Base-by-base conservation (phyloP, 2,888 invertebrate genomes). In the Hypercompe scribonia region DNA sequence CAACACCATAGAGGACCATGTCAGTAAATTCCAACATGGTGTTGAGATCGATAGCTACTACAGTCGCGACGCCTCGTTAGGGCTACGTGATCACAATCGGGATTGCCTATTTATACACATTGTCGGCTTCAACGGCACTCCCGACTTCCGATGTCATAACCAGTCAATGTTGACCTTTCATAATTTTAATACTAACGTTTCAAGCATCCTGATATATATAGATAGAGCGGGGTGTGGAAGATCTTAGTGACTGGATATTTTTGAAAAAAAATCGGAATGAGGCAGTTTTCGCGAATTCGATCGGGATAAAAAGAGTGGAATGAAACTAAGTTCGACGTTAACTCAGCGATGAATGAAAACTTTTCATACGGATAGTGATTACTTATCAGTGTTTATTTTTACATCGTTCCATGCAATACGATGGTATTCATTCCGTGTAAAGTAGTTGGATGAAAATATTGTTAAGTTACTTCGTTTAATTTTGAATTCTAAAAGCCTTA, bases 31-130 rank as follows among this genome's bases (percentile, higher is more conserved):
- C 89, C 89, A 88, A 88, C 90, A 91, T 87, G 87, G 85, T 83
- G 83, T 83, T 72, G 72, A 81, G 79, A 93, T 94, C 92, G 92
- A 94, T 94, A 90, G 86, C 79, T 82, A 72, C 71, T 88, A 88
- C 90, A 91, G 92, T 90, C 92, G 92, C 92, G 93, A 91, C 92
- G 93, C 84, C 93, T 95, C 95, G 94, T 95, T 94, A 93, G 87
- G 87, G 89, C 88, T 90, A 94, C 95, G 95, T 95, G 95, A 94
- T 93, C 93, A 91, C 93, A 93, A 93, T 95, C 89, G 89, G 88
- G 89, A 95, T 93, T 91, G 92, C 94, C 94, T 94, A 92, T 94
- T 95, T 95, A 94, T 93, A 86, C 90, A 92, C 93, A 94, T 91
- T 92, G 93, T 92, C 90, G 90, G 90, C 90, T 91, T 85, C 90